These are phyloP conservation scores for Poecilia picta DNA, from an alignment of 2,797 vertebrate genomes.

Conservation along the genomic window DNA sequence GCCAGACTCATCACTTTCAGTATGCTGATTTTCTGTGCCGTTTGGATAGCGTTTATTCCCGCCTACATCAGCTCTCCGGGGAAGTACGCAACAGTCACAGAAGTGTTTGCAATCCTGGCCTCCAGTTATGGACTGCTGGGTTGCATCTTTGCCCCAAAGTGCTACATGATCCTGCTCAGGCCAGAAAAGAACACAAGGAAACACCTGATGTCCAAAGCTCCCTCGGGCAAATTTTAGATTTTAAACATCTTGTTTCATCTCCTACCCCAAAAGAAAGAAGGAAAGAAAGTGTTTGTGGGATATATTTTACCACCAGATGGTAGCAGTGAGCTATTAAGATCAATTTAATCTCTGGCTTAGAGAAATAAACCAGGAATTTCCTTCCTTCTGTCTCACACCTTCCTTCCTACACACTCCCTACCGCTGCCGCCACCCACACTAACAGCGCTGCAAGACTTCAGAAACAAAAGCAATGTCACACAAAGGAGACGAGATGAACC, in stretches of 20 bases:
- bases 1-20: conserved; percentile 85
- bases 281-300: not conserved
- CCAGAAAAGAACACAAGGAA: conserved; percentile 77
- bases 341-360: not conserved
- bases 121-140: conserved; percentile 83
- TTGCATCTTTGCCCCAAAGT: conserved; percentile 82
- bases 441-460: not conserved
- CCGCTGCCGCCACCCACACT: not conserved
- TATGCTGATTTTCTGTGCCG: conserved; percentile 84
- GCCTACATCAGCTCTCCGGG: conserved; percentile 84
- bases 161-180: conserved; percentile 76
- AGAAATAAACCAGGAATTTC: not conserved
- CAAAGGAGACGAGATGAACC: too few species aligned
- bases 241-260: not conserved
- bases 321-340: conserved; percentile 42
- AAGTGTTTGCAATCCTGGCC: conserved; percentile 84
- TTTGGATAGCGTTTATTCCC: conserved; percentile 83
- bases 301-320: conserved; percentile 62
- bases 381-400: not conserved
- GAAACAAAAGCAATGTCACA: not conserved
- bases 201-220: conserved; percentile 68
- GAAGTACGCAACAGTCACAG: conserved; percentile 81
- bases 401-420: conserved; percentile 3
- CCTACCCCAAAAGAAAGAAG: not conserved
- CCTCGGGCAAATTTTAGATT: conserved; percentile 43